Percentiles rank a stretch among this genome's conserved stretches.
Evolutionary conservation across 2,888 invertebrate genomes (phyloP).

Genomic region (Tachina lurida): DNA sequence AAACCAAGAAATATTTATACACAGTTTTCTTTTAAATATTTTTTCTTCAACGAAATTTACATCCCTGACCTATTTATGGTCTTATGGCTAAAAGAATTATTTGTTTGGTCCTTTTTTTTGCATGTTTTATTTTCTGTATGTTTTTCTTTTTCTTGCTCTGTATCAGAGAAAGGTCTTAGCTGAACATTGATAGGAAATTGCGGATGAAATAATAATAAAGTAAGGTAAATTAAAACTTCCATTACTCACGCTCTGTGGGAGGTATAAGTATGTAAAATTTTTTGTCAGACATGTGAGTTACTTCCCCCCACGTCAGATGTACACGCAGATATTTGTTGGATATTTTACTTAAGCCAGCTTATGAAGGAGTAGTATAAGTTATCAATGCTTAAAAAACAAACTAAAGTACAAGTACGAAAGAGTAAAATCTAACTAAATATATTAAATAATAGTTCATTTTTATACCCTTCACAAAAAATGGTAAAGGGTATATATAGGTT

Average conservation of each 20-base stretch:
- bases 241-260: background rate
- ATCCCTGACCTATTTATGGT: conserved; percentile 66
- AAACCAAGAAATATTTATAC: conserved; percentile 14
- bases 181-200: conserved; percentile 18
- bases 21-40: conserved; percentile 18
- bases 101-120: conserved; percentile 8
- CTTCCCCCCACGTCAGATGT: background rate
- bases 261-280: background rate
- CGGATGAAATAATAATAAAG: conserved; percentile 6
- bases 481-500: too few relatives aligned
- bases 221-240: conserved; percentile 19
- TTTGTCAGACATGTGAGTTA: background rate
- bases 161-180: background rate
- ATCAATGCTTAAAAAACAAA: background rate
- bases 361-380: background rate
- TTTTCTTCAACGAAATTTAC: conserved; percentile 42
- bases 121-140: background rate
- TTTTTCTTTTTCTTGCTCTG: background rate
- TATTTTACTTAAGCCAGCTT: background rate
- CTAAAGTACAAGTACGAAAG: too few relatives aligned
- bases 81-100: conserved; percentile 50
- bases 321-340: conserved; percentile 7
- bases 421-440: too few relatives aligned
- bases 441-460: too few relatives aligned
- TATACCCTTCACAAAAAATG: too few relatives aligned